Conservation (phyloP, 2,888 invertebrate species). For the Drosophila macrospina region DNA sequence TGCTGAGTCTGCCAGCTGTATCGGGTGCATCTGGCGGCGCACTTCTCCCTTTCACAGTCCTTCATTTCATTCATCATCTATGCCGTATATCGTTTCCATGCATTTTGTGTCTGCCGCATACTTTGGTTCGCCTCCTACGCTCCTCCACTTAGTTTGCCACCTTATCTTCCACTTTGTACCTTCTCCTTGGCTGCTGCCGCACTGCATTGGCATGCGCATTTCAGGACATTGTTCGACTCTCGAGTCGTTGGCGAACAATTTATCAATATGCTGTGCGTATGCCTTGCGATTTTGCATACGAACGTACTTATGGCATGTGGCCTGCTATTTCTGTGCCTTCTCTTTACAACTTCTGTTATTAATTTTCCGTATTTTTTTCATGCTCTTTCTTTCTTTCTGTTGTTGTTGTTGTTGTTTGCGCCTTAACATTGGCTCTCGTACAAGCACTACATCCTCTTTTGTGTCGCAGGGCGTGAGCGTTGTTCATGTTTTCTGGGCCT, state of each 20-base stretch:
- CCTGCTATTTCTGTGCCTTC: conserved; percentile 11
- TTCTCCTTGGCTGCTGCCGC: not conserved
- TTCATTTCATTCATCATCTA: conserved; percentile 14
- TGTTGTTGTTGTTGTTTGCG: not conserved
- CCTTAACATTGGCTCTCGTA: conserved; percentile 23
- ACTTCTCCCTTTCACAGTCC: not conserved
- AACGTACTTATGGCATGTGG: conserved; percentile 47
- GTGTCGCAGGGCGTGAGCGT: conserved; percentile 48
- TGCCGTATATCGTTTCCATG: conserved; percentile 40
- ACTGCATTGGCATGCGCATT: conserved; percentile 45
- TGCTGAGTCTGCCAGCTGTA: not conserved
- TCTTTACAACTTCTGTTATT: conserved; percentile 43
- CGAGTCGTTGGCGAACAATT: conserved; percentile 44
- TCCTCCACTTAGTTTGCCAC: not conserved
- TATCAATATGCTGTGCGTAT: conserved; percentile 68
- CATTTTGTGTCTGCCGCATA: conserved; percentile 34
- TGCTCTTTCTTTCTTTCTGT: not conserved
- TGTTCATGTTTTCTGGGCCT: conserved; percentile 49
- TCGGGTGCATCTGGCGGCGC: too few species aligned
- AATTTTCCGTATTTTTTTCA: conserved; percentile 36
- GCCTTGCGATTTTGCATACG: conserved; percentile 54
- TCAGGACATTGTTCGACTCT: conserved; percentile 36
- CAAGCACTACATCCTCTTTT: conserved; percentile 45
- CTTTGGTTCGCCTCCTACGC: not conserved
- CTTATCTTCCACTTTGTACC: not conserved